Base-by-base conservation (phyloP, 2,113 vertebrate species). In the Xiphophorus maculatus region DNA sequence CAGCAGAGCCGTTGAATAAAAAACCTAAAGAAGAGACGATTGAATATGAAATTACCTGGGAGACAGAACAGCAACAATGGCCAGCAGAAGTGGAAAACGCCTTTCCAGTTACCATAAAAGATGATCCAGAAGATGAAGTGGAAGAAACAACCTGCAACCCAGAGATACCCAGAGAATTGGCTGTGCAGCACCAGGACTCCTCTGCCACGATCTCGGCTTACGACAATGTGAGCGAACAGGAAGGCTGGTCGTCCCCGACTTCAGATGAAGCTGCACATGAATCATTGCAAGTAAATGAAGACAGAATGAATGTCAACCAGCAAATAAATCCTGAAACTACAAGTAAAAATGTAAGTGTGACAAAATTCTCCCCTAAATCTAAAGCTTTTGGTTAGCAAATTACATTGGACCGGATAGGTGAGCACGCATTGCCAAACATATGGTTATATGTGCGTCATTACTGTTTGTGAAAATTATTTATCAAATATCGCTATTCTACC, bases 11-110 rank as follows among this genome's bases (percentile, higher is more conserved):
- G 0, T 1, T 28, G 37, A 3, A 37, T 10, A 51, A 40, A 64
- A 40, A 17, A 48, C 71, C 51, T 4, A 89, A 90, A 79, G 79
- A 80, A 48, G 84, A 85, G 67, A 11, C 40, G 66, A 51, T 13
- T 51, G 85, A 89, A 58, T 69, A 7, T 65, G 74, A 71, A 1
- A 61, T 82, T 58, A 44, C 13, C 8, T 69, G 4, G 4, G 35
- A 1, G 66, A 10, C 35, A 62, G 29, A 76, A 40, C 44, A 48
- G 35, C 60, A 62, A 35, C 35, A 66, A 30, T n/a, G 1, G 0
- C 40, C 13, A 14, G 63, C n/a, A 4, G 66, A 27, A 54, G 6
- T 17, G 7, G 37, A 75, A 22, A 37, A 7, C 17, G 12, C 37
- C 11, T 14, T 4, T 10, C 40, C 2, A 71, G 70, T 27, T 13